Evolutionary conservation across 2,888 invertebrate genomes (phyloP), one percentile per base, ranked within the genome.

Genomic region (Trissolcus japonicus): DNA sequence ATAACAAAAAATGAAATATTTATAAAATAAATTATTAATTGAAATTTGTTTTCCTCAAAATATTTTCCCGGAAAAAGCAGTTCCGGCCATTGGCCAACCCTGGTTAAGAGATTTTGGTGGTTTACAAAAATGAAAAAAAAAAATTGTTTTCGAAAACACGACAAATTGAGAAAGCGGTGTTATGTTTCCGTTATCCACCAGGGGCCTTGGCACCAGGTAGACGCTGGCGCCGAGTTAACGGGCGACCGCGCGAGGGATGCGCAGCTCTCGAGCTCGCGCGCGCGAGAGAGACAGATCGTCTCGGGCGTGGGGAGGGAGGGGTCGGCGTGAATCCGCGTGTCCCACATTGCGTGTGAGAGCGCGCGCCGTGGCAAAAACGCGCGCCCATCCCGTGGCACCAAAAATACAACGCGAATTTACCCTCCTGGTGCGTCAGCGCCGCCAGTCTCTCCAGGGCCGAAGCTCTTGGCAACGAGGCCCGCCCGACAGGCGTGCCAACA

Each of bases 281-380:
- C 4, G 46, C n/a, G 46, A 46, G n/a, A 46, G 14, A 11, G 51
- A 19, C 51, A 21, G 51, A 71, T 66, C 56, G 67, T 43, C 41
- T 53, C 41, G 57, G 50, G 14, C 62, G 46, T 61, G 71, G 59
- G 77, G 78, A 75, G 48, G 79, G 80, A 73, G 80, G 79, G 62
- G 80, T 78, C 81, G 78, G 61, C 54, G 63, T 50, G 60, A 67
- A 78, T 77, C 81, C 80, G 81, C 83, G 86, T 87, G 87, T 86
- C 87, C 87, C 84, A 87, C 86, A 88, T 88, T 88, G 82, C 82
- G 80, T 79, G 81, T 55, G 79, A 77, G 81, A 79, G 76, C 82
- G 79, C 80, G 76, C 82, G 68, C 65, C 56, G 56, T 46, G 56
- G 65, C 65, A 21, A 65, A 65, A 65, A 50, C 35, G n/a, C 35